Conservation (phyloP, 2,113 vertebrate species). For the Astatoreochromis straeleni region DNA sequence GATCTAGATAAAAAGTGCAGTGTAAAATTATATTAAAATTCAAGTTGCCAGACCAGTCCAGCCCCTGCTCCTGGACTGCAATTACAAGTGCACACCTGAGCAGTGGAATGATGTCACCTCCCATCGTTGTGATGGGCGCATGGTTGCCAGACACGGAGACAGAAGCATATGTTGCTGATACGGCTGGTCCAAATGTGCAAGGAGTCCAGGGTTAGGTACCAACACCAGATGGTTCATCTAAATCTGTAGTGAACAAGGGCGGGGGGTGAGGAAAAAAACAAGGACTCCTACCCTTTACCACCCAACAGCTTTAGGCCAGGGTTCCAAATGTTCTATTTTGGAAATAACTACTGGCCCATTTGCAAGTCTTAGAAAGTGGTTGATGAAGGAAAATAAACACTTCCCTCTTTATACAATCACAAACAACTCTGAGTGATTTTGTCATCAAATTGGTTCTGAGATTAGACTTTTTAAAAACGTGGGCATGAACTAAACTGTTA, state of each 20-base stretch:
- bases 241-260: conserved; percentile 24
- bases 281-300: conserved; percentile 4
- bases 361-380: neutral
- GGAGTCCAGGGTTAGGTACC: conserved; percentile 35
- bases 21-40: neutral
- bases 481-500: neutral
- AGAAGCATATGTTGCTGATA: conserved; percentile 66
- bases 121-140: conserved; percentile 28
- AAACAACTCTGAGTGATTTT: neutral
- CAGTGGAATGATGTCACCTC: conserved; percentile 52
- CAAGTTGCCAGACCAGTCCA: neutral
- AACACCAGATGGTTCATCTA: conserved; percentile 65
- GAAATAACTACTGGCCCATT: conserved; percentile 6
- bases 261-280: conserved; percentile 9
- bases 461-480: neutral
- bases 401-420: neutral
- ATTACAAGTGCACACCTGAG: conserved; percentile 35
- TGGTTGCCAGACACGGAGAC: conserved; percentile 53
- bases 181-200: conserved; percentile 56
- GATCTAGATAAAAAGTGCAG: neutral
- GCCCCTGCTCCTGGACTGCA: neutral
- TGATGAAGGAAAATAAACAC: neutral
- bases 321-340: conserved; percentile 43
- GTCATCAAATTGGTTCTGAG: neutral
- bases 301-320: conserved; percentile 22